Percentiles rank a stretch among this genome's conserved stretches.
Conservation (phyloP, 2,888 invertebrate species). For the Mantis religiosa region DNA sequence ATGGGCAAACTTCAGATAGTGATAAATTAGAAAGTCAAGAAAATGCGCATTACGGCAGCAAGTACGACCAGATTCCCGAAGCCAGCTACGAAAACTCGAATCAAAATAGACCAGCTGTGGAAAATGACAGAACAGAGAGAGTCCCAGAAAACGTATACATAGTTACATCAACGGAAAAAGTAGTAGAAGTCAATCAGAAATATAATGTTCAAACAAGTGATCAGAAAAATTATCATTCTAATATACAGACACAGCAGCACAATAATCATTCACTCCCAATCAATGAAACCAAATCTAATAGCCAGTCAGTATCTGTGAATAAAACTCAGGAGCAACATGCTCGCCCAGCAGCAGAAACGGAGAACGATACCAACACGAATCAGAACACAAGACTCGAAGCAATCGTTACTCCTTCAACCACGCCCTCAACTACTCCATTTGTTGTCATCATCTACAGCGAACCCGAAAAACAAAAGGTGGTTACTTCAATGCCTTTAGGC, state of each 20-base stretch:
- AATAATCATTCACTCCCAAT: background rate
- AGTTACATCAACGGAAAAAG: background rate
- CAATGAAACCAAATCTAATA: background rate
- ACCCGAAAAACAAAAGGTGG: background rate
- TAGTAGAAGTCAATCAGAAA: background rate
- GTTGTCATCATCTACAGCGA: background rate
- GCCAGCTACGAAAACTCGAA: background rate
- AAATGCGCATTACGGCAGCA: background rate
- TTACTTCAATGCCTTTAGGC: background rate
- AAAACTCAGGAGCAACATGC: background rate
- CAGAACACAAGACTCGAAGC: background rate
- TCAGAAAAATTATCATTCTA: background rate
- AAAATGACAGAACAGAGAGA: background rate
- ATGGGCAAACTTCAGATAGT: background rate
- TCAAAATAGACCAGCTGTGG: background rate
- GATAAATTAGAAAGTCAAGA: background rate
- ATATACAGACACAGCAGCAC: background rate
- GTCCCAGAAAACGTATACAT: background rate
- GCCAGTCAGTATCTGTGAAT: background rate
- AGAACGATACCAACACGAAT: background rate
- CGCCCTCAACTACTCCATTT: background rate
- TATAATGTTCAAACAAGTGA: background rate
- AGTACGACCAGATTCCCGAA: background rate
- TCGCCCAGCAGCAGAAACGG: background rate
- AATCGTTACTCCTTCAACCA: slow-evolving; percentile 6